These are phyloP conservation scores for Orchesellides sinensis DNA, from an alignment of 2,888 invertebrate species.

Conservation along the genomic window DNA sequence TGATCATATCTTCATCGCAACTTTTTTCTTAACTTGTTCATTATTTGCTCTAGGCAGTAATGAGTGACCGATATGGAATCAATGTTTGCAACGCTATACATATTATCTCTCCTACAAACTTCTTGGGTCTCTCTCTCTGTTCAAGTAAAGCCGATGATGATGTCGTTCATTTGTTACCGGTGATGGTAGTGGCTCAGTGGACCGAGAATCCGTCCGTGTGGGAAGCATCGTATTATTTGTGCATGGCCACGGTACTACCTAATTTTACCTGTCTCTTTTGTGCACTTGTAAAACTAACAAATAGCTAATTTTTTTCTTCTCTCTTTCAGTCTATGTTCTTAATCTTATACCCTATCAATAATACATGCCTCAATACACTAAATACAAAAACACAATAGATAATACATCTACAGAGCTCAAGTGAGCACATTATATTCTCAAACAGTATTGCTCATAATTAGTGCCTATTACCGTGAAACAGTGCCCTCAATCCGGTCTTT, in stretches of 20 bases:
- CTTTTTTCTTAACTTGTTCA: slow-evolving; percentile 41
- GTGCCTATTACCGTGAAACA: slow-evolving; percentile 67
- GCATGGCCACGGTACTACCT: neutral
- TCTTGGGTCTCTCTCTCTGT: neutral
- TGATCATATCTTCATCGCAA: slow-evolving; percentile 24
- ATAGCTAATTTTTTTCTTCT: neutral
- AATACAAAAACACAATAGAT: neutral
- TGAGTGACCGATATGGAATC: slow-evolving; percentile 62
- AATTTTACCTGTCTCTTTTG: slow-evolving; percentile 18
- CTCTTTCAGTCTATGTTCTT: neutral
- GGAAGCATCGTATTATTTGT: neutral
- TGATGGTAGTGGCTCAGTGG: slow-evolving; percentile 15
- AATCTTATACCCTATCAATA: neutral
- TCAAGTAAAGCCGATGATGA: too few relatives aligned
- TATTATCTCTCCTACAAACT: neutral
- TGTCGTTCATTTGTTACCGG: slow-evolving; percentile 45
- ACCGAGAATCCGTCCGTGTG: slow-evolving; percentile 18
- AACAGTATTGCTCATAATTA: slow-evolving; percentile 62
- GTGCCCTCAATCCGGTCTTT: slow-evolving; percentile 64
- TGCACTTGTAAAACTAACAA: neutral
- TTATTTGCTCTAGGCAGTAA: slow-evolving; percentile 56
- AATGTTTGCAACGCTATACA: slow-evolving; percentile 1
- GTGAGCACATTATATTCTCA: slow-evolving; percentile 25
- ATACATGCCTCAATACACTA: neutral
- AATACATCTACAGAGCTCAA: neutral